Conservation (phyloP, 2,113 vertebrate genomes). For the Urocolius indicus region DNA sequence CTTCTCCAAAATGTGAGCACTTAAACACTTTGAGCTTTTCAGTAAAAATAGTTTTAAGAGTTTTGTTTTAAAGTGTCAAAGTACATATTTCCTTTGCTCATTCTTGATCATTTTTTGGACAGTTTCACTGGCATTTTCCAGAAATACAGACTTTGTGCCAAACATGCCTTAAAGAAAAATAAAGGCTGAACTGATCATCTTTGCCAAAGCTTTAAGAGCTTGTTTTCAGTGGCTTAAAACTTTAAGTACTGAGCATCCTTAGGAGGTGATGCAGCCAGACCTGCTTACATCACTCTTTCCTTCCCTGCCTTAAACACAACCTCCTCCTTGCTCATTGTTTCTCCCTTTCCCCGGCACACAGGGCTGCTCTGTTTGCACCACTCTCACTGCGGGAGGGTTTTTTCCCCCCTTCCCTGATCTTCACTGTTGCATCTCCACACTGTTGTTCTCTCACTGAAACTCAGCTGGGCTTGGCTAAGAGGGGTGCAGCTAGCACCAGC, state of each 20-base stretch:
- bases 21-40: background rate
- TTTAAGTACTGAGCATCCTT: background rate
- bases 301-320: slow-evolving; percentile 12
- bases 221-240: background rate
- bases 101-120: background rate
- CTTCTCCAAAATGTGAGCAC: background rate
- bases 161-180: background rate
- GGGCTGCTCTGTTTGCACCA: background rate
- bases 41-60: background rate
- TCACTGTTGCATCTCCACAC: background rate
- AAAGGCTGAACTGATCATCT: background rate
- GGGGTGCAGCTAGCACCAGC: background rate
- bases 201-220: background rate
- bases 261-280: background rate
- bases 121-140: background rate
- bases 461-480: background rate
- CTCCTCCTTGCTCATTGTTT: background rate
- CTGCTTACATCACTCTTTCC: background rate
- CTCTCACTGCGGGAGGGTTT: background rate
- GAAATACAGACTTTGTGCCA: background rate
- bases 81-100: background rate
- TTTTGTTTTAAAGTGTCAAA: background rate
- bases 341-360: background rate
- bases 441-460: background rate
- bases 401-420: background rate